phyloP scores from a whole-genome alignment of 2,888 invertebrate genomes.

The Stratiomys singularior region DNA sequence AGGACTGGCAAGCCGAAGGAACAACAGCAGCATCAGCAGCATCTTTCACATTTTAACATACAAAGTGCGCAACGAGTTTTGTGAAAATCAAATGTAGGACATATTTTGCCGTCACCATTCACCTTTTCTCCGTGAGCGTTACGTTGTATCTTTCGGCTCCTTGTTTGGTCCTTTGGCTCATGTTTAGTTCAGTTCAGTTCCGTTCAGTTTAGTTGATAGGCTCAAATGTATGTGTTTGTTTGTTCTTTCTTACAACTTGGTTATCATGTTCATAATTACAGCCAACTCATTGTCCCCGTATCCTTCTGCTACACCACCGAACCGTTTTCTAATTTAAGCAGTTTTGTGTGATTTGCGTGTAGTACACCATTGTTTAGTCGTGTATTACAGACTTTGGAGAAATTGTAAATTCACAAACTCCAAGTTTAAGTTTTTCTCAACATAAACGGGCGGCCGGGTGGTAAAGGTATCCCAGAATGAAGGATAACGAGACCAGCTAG shows the following conservation, averaged over 20 bases:
- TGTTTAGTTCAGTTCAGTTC: no score
- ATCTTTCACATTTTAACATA: background rate
- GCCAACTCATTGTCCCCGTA: background rate
- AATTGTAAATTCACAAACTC: constrained; percentile 31
- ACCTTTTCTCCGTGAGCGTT: background rate
- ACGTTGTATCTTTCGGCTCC: background rate
- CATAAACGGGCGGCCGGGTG: background rate
- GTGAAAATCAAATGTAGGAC: constrained; percentile 33
- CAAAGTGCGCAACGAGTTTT: background rate
- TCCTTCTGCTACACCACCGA: background rate
- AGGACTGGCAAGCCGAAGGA: no score
- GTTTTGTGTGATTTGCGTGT: constrained; percentile 35
- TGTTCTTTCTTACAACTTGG: constrained; percentile 8
- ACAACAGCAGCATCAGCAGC: background rate
- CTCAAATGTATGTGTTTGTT: no score
- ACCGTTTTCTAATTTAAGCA: constrained; percentile 17
- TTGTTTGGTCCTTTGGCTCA: background rate
- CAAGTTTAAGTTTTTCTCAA: constrained; percentile 13
- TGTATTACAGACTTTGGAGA: constrained; percentile 29
- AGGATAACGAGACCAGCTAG: background rate
- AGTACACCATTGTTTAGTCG: constrained; percentile 34
- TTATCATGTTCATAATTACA: constrained; percentile 37
- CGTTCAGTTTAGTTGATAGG: no score
- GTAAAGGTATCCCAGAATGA: background rate
- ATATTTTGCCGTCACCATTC: constrained; percentile 2